Evolutionary conservation across 2,113 vertebrate genomes (phyloP).

Genomic region (Ploceus nigricollis): DNA sequence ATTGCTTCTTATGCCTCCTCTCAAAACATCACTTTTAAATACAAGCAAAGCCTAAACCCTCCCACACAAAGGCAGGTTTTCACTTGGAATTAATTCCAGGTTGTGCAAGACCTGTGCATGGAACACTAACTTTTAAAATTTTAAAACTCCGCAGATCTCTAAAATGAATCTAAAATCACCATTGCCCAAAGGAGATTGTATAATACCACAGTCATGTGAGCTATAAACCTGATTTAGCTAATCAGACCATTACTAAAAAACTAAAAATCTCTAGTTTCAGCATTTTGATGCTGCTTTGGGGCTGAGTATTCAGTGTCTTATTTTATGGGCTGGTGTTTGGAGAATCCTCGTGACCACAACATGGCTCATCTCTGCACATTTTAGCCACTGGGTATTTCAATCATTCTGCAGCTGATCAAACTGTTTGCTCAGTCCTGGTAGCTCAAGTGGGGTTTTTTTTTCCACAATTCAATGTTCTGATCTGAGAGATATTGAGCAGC

Average conservation of each 20-base stretch:
- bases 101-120: neutral
- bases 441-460: neutral
- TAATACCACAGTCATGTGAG: neutral
- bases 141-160: neutral
- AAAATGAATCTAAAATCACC: neutral
- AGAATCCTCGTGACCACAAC: neutral
- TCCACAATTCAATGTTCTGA: neutral
- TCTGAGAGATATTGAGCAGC: neutral
- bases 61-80: neutral
- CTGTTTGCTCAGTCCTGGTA: neutral
- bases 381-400: neutral
- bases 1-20: neutral
- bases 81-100: neutral
- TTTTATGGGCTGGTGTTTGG: neutral
- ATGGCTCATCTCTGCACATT: fast-evolving
- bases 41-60: neutral
- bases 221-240: neutral
- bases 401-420: neutral
- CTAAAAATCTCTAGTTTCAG: neutral
- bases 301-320: neutral
- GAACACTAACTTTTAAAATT: neutral
- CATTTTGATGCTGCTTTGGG: neutral
- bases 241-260: neutral
- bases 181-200: neutral
- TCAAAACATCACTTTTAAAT: neutral